Conservation (phyloP, 2,888 invertebrate genomes). For the Brenthis ino region DNA sequence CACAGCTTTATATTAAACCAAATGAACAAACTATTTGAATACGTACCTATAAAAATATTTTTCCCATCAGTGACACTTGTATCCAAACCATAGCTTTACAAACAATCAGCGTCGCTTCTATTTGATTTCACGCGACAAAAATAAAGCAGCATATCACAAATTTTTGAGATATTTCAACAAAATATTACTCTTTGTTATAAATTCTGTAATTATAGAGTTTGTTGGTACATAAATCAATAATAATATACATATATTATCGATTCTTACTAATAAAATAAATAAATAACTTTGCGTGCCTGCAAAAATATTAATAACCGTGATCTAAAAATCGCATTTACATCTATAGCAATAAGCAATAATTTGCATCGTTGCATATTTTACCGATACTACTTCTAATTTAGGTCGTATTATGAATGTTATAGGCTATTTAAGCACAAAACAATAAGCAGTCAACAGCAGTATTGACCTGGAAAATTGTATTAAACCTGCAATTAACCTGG, state of each 20-base stretch:
- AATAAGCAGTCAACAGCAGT: constrained; percentile 8
- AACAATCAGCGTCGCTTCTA: constrained; percentile 3
- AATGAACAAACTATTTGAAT: not conserved
- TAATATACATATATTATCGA: too few relatives aligned
- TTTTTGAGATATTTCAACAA: not conserved
- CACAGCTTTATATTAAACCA: not conserved
- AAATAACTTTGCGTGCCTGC: not conserved
- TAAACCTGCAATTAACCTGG: constrained; percentile 9
- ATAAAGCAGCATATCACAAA: constrained; percentile 8
- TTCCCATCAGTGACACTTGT: not conserved
- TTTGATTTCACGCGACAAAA: constrained; percentile 10
- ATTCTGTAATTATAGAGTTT: too few relatives aligned
- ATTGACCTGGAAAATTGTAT: constrained; percentile 12
- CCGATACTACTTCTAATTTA: constrained; percentile 7
- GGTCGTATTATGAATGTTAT: constrained; percentile 12
- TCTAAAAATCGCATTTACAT: not conserved
- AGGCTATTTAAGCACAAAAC: constrained; percentile 8
- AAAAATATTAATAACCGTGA: not conserved
- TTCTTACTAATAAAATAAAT: too few relatives aligned
- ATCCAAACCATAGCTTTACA: constrained; percentile 4
- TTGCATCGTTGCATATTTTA: not conserved
- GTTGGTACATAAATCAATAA: too few relatives aligned
- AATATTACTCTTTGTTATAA: not conserved
- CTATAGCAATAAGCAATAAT: not conserved
- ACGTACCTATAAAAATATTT: not conserved